A percentile compares a stretch with the other conserved stretches of the same genome.
These are phyloP conservation scores for Vanessa tameamea DNA, from an alignment of 1,140 invertebrate genomes.

Conservation along the genomic window DNA sequence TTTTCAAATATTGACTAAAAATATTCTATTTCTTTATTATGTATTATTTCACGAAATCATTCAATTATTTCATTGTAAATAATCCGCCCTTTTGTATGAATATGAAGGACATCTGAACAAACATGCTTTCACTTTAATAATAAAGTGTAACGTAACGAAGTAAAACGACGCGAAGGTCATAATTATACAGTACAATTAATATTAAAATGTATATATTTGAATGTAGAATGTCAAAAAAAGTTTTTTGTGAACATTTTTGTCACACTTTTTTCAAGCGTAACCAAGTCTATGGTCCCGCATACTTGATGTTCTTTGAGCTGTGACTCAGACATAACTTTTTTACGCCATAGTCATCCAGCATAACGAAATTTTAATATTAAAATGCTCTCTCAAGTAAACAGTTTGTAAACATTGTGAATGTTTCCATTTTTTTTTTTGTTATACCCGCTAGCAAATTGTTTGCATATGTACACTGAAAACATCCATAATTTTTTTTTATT, in stretches of 20 bases:
- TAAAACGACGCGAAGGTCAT: too few species aligned
- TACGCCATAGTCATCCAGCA: conserved; percentile 26
- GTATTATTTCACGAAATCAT: too few species aligned
- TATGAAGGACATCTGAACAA: too few species aligned
- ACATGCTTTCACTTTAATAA: too few species aligned
- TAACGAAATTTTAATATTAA: conserved; percentile 22
- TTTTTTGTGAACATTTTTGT: not conserved
- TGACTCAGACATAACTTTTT: conserved; percentile 34
- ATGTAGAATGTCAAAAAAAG: not conserved
- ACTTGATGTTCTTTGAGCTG: conserved; percentile 32
- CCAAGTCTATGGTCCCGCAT: conserved; percentile 19
- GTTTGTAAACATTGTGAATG: not conserved
- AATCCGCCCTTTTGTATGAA: too few species aligned
- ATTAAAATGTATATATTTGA: not conserved
- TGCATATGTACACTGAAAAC: not conserved
- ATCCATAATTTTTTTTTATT: not conserved
- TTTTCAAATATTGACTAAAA: too few species aligned
- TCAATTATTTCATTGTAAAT: too few species aligned
- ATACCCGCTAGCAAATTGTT: not conserved
- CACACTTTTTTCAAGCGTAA: not conserved
- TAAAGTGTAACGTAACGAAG: too few species aligned
- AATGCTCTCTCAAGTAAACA: not conserved
- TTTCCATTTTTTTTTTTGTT: not conserved
- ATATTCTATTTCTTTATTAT: too few species aligned
- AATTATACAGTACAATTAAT: not conserved